A percentile compares a stretch with the other conserved stretches of the same genome.
Conservation (phyloP, 2,888 invertebrate species). For the Drosophila infuscata region DNA sequence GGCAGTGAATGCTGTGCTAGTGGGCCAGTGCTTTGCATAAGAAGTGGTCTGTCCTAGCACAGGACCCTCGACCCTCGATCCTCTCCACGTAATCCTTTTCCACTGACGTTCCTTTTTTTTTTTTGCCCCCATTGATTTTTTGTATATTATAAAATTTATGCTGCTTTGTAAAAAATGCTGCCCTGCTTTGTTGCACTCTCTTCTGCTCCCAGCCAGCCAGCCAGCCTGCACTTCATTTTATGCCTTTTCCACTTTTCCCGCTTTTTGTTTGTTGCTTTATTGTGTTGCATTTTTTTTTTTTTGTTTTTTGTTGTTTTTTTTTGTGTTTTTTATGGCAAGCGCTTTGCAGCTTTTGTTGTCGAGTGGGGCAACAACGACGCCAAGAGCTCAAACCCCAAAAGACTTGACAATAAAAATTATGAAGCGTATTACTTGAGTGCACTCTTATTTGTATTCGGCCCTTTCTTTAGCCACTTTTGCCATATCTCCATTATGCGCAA, state of each 20-base stretch:
- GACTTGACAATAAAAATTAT: constrained; percentile 83
- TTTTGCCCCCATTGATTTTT: constrained; percentile 69
- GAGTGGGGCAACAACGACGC: constrained; percentile 63
- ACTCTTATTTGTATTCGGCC: constrained; percentile 69
- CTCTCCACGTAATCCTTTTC: constrained; percentile 57
- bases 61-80: constrained; percentile 39
- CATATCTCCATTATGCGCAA: constrained; percentile 23
- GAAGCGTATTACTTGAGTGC: constrained; percentile 83
- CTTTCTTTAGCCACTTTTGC: constrained; percentile 58
- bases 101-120: constrained; percentile 34
- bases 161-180: constrained; percentile 64
- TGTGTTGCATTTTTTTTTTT: background rate
- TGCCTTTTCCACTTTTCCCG: constrained; percentile 34
- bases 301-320: constrained; percentile 20
- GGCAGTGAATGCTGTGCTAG: constrained; percentile 19
- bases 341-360: constrained; percentile 75
- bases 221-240: constrained; percentile 58
- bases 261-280: constrained; percentile 26
- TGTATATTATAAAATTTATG: constrained; percentile 80
- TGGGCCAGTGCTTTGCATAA: constrained; percentile 60
- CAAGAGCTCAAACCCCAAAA: constrained; percentile 65
- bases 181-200: constrained; percentile 74
- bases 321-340: constrained; percentile 47
- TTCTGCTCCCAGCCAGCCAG: constrained; percentile 16
- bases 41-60: constrained; percentile 51